Evolutionary conservation across 2,888 invertebrate species (phyloP).

Genomic region (Scaeva pyrastri): DNA sequence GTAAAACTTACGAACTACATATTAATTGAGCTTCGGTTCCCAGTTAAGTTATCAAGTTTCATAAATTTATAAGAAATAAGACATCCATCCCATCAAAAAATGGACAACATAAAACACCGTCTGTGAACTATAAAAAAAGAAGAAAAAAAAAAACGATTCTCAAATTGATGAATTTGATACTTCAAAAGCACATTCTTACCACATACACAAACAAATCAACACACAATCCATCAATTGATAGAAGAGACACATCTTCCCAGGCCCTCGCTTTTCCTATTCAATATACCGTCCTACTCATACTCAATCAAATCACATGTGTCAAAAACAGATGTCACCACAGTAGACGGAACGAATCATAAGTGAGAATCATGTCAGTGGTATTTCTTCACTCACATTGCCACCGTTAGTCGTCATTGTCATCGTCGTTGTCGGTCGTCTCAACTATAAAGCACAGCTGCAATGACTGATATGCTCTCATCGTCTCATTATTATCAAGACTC

Average conservation of each 20-base stretch:
- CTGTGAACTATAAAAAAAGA: background rate
- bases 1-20: too few species aligned
- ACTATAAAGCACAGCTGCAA: constrained; percentile 43
- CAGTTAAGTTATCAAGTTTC: too few species aligned
- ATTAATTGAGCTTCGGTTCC: too few species aligned
- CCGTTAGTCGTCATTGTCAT: too few species aligned
- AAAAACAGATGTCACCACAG: constrained; percentile 38
- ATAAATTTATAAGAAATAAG: too few species aligned
- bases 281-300: constrained; percentile 25
- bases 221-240: constrained; percentile 27
- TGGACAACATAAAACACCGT: too few species aligned
- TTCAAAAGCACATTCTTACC: constrained; percentile 37
- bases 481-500: constrained; percentile 21
- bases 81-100: background rate
- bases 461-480: constrained; percentile 44
- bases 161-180: constrained; percentile 66
- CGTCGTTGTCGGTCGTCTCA: constrained; percentile 8
- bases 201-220: too few species aligned
- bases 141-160: constrained; percentile 36
- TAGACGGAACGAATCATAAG: constrained; percentile 14
- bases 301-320: constrained; percentile 71
- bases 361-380: constrained; percentile 20
- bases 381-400: too few species aligned
- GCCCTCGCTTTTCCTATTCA: too few species aligned
- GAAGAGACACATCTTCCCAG: constrained; percentile 4